These are phyloP conservation scores for Lepeophtheirus salmonis DNA, from an alignment of 1,140 invertebrate genomes.

Conservation along the genomic window DNA sequence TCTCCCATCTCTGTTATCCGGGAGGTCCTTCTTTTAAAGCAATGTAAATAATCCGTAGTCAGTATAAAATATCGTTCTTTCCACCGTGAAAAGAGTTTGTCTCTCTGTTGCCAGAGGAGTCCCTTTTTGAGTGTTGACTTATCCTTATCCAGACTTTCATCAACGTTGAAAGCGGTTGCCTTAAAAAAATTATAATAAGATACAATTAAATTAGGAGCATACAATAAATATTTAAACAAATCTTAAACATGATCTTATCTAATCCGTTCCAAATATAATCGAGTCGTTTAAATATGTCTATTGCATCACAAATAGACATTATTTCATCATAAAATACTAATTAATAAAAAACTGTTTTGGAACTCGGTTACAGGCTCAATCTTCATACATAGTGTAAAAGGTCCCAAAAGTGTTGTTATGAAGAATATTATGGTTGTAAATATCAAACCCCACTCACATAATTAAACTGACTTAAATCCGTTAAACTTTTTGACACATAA, in stretches of 20 bases:
- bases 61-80: slow-evolving; percentile 48
- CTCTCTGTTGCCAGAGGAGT: slow-evolving; percentile 25
- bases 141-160: neutral
- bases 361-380: no score
- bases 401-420: no score
- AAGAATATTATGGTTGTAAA: no score
- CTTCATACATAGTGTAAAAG: no score
- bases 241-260: no score
- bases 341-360: no score
- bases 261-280: no score
- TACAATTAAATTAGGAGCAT: neutral
- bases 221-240: no score
- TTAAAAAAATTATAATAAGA: neutral
- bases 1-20: slow-evolving; percentile 26
- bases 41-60: slow-evolving; percentile 45
- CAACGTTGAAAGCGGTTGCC: neutral
- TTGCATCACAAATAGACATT: no score
- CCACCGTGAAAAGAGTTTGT: slow-evolving; percentile 25
- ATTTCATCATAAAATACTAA: no score
- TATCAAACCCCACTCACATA: neutral
- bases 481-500: neutral
- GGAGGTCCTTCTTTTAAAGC: slow-evolving; percentile 38
- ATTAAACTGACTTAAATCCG: neutral
- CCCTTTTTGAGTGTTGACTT: slow-evolving; percentile 24
- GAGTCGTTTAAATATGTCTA: no score